These are phyloP conservation scores for Drosophila sp. DNA, from an alignment of 1,140 invertebrate species.

Conservation along the genomic window DNA sequence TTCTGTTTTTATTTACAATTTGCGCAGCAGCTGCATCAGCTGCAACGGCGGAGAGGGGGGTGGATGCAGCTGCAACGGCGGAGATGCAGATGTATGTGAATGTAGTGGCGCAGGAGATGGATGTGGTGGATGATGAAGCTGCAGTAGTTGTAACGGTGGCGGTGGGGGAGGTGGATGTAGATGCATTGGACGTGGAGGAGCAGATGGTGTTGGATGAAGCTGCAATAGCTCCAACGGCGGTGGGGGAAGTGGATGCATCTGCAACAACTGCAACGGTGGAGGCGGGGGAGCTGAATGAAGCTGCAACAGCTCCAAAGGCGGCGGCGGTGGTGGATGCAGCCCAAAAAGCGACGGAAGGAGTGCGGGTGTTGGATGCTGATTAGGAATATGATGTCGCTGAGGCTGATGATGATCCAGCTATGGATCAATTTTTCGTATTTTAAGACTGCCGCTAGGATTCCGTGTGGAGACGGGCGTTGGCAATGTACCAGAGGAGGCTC, in stretches of 20 bases:
- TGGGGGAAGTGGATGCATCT: no score
- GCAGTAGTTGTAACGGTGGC: no score
- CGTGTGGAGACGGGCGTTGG: constrained; percentile 7
- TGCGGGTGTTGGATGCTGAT: background rate
- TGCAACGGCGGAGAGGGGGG: constrained; percentile 3
- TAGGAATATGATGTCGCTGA: background rate
- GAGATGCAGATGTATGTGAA: background rate
- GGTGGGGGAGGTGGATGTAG: no score
- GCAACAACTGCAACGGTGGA: no score
- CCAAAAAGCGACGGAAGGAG: background rate
- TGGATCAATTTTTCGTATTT: constrained; percentile 72
- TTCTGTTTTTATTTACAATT: constrained; percentile 3
- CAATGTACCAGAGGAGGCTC: constrained; percentile 8
- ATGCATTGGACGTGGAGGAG: background rate
- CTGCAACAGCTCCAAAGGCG: no score
- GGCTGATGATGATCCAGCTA: constrained; percentile 32
- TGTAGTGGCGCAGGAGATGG: background rate
- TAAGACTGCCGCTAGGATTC: constrained; percentile 44
- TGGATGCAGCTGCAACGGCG: background rate
- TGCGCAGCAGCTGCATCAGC: constrained; percentile 15
- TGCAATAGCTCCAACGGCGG: no score
- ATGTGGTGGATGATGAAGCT: background rate
- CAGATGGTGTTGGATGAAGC: background rate
- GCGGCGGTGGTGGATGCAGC: background rate
- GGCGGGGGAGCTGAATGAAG: no score